Evolutionary conservation across 2,113 vertebrate species (phyloP).

Genomic region (human): DNA sequence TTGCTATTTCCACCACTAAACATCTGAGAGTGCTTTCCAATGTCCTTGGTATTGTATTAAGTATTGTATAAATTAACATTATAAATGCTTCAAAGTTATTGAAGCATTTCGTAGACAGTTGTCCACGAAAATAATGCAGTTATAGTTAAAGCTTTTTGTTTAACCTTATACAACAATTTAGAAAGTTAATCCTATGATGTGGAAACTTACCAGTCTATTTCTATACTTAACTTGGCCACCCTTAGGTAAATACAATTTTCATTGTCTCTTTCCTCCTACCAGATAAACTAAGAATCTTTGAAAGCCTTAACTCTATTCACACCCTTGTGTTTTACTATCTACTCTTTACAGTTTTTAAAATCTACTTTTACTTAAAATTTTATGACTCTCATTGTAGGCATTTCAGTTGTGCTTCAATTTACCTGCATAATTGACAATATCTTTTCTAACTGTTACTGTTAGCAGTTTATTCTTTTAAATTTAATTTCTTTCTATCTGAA

Average conservation of each 20-base stretch:
- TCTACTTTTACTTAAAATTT: not conserved
- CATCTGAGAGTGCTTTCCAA: not conserved
- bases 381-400: not conserved
- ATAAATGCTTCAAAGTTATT: not conserved
- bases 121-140: not conserved
- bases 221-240: not conserved
- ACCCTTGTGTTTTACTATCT: not conserved
- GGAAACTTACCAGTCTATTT: not conserved
- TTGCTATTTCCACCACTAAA: not conserved
- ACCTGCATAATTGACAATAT: not conserved
- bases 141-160: not conserved
- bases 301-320: not conserved
- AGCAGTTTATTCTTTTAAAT: not conserved
- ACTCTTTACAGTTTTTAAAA: not conserved
- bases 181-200: not conserved
- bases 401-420: not conserved
- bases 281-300: not conserved
- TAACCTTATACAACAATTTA: not conserved
- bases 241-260: not conserved
- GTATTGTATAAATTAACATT: not conserved
- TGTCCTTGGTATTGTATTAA: not conserved
- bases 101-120: too few species aligned
- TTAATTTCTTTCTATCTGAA: not conserved
- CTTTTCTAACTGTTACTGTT: not conserved
- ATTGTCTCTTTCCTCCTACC: not conserved